A percentile compares a stretch with the other conserved stretches of the same genome.
Conservation (phyloP, 2,888 invertebrate species). For the Resseliella maxima region DNA sequence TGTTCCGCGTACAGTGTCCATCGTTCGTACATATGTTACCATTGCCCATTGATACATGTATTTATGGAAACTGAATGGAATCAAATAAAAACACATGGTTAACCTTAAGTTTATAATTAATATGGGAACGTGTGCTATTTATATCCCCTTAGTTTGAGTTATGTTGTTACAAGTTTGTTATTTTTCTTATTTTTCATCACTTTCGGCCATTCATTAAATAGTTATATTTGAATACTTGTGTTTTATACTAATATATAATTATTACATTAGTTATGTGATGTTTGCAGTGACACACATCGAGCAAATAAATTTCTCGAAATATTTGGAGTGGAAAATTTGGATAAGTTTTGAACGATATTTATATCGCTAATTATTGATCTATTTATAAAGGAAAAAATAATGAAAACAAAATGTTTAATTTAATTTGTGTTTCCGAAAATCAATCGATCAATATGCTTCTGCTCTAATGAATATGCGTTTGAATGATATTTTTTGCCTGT, state of each 20-base stretch:
- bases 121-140: constrained; percentile 34
- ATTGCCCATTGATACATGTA: constrained; percentile 34
- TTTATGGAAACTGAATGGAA: constrained; percentile 41
- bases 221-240: not conserved
- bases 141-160: constrained; percentile 40
- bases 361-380: not conserved
- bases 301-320: too few relatives aligned
- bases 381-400: not conserved
- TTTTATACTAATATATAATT: too few relatives aligned
- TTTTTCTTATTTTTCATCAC: not conserved
- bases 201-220: not conserved
- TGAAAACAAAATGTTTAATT: not conserved
- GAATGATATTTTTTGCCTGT: not conserved
- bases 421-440: not conserved
- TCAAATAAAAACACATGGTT: constrained; percentile 42
- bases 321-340: not conserved
- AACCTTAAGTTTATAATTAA: constrained; percentile 48
- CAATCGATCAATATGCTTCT: not conserved
- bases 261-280: too few relatives aligned
- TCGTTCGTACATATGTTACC: not conserved
- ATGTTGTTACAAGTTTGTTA: not conserved
- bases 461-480: not conserved
- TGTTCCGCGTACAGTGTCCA: not conserved
- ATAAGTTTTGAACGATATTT: not conserved
- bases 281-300: too few relatives aligned